A percentile compares a stretch with the other conserved stretches of the same genome.
Conservation (phyloP, 2,797 vertebrate genomes). For the Podargus strigoides region DNA sequence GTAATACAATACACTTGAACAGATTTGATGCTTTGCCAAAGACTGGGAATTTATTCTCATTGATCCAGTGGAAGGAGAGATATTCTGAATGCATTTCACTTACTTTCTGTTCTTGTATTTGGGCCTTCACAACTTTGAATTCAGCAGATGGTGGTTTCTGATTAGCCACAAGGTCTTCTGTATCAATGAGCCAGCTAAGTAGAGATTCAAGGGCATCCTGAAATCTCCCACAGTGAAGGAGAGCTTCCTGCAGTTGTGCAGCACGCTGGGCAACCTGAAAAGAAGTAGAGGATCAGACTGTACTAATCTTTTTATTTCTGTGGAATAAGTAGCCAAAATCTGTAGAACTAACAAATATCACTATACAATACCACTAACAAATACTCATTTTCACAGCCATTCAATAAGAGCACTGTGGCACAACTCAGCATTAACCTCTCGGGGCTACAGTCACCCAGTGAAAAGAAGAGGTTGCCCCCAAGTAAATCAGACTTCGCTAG, state of each 20-base stretch:
- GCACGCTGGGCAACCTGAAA: slow-evolving; percentile 92
- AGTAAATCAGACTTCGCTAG: background rate
- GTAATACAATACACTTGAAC: background rate
- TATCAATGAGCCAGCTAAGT: slow-evolving; percentile 96
- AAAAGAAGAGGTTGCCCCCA: background rate
- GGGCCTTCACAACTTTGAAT: slow-evolving; percentile 98
- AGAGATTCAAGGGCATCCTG: slow-evolving; percentile 97
- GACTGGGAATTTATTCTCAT: background rate
- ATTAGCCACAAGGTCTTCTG: slow-evolving; percentile 94
- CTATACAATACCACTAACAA: background rate
- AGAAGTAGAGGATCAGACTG: background rate
- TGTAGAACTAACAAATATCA: too few relatives aligned
- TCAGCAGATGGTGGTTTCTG: slow-evolving; percentile 96
- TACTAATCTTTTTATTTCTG: background rate
- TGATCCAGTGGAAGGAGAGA: background rate
- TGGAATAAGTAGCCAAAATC: background rate
- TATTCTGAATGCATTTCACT: background rate
- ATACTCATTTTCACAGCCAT: background rate
- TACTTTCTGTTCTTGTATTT: slow-evolving; percentile 99
- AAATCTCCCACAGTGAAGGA: slow-evolving; percentile 94
- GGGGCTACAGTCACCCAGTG: background rate
- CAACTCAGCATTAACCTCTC: background rate
- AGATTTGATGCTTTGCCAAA: background rate
- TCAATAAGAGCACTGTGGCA: background rate
- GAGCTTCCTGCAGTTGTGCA: slow-evolving; percentile 93